These are phyloP conservation scores for Acanthopleura granulata DNA, from an alignment of 2,888 invertebrate genomes.

Conservation along the genomic window DNA sequence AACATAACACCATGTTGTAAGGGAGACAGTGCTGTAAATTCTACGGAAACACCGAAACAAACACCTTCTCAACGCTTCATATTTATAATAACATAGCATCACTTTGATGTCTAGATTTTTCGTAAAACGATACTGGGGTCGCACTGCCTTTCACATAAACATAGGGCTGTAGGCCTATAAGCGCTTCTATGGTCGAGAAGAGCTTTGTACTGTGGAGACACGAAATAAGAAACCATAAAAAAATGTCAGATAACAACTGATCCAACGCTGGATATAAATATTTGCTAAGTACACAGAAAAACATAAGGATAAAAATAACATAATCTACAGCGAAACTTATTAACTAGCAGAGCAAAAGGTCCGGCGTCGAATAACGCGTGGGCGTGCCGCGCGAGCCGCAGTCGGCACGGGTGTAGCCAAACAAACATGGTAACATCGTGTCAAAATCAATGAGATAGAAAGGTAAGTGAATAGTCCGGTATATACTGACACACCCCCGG, in stretches of 20 bases:
- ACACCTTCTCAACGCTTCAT: too few relatives aligned
- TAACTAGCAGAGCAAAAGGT: not conserved
- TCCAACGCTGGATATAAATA: not conserved
- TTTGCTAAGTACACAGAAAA: slow-evolving; percentile 1
- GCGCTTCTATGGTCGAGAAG: too few relatives aligned
- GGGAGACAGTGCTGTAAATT: too few relatives aligned
- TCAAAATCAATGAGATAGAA: not conserved
- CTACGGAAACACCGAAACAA: too few relatives aligned
- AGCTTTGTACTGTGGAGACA: too few relatives aligned
- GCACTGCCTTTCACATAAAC: too few relatives aligned
- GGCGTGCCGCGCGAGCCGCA: not conserved
- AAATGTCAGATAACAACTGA: not conserved
- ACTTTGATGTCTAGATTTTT: too few relatives aligned
- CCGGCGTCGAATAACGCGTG: not conserved
- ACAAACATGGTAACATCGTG: slow-evolving; percentile 8
- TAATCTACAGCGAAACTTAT: not conserved
- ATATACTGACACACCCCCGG: not conserved
- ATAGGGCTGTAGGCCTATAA: too few relatives aligned
- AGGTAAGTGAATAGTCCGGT: not conserved
- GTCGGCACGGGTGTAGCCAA: slow-evolving; percentile 3
- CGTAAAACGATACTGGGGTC: too few relatives aligned
- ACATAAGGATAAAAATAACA: not conserved
- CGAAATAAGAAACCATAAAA: too few relatives aligned
- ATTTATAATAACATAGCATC: too few relatives aligned
- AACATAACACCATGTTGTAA: too few relatives aligned